A percentile compares a stretch with the other conserved stretches of the same genome.
These are phyloP conservation scores for Thalassophryne amazonica DNA, from an alignment of 2,797 vertebrate species.

Conservation along the genomic window DNA sequence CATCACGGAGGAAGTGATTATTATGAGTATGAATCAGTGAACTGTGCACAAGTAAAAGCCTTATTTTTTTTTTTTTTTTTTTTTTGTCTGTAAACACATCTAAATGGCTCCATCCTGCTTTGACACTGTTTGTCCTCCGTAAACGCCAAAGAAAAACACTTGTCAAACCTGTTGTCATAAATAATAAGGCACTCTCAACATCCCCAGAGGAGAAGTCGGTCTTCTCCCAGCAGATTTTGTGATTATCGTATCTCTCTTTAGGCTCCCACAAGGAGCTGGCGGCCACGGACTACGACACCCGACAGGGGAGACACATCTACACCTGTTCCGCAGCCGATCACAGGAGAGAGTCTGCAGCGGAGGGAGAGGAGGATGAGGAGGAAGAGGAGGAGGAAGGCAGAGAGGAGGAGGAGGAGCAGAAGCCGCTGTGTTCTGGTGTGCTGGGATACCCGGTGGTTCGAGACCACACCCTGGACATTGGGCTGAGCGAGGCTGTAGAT, in stretches of 20 bases:
- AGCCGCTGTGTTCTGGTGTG: conserved; percentile 84
- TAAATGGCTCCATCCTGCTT: neutral
- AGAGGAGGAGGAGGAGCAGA: conserved; percentile 86
- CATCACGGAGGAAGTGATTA: too few species aligned
- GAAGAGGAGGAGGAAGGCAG: conserved; percentile 59
- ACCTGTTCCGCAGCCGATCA: conserved; percentile 58
- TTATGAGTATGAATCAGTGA: too few species aligned
- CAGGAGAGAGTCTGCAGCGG: conserved; percentile 65
- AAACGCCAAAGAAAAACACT: conserved; percentile 28
- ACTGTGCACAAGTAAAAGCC: too few species aligned
- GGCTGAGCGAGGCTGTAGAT: conserved; percentile 69
- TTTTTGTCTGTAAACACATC: too few species aligned
- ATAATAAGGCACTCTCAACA: conserved; percentile 30
- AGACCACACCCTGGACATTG: conserved; percentile 76
- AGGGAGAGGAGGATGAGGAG: conserved; percentile 36
- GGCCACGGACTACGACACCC: conserved; percentile 59
- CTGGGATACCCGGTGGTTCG: conserved; percentile 81
- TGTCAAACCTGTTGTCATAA: conserved; percentile 34
- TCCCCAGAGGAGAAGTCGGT: conserved; percentile 20
- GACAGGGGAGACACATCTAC: conserved; percentile 63
- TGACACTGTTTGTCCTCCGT: conserved; percentile 40
- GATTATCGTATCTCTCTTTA: conserved; percentile 40
- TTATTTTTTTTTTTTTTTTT: too few species aligned
- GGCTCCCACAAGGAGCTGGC: conserved; percentile 64
- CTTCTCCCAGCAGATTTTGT: conserved; percentile 33